These are phyloP conservation scores for Meganola albula DNA, from an alignment of 2,888 invertebrate genomes.

Conservation along the genomic window DNA sequence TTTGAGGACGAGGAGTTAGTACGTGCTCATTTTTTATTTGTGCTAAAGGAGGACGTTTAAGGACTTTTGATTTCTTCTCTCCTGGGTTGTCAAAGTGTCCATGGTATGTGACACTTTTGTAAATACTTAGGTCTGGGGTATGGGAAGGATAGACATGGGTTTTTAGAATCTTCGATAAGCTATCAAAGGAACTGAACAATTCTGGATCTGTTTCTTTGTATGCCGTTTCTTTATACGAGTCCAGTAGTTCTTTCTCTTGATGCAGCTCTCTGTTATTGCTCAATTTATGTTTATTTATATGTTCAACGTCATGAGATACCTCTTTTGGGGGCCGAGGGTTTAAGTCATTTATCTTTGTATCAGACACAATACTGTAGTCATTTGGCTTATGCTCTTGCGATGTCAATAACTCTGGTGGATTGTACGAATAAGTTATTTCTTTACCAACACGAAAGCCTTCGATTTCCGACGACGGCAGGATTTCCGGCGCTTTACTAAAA, in stretches of 20 bases:
- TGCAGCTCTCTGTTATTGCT: slow-evolving; percentile 4
- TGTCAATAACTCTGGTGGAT: slow-evolving; percentile 18
- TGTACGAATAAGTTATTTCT: slow-evolving; percentile 39
- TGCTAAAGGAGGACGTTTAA: no score
- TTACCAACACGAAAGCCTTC: slow-evolving; percentile 47
- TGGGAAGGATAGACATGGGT: slow-evolving; percentile 42
- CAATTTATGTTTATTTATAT: no score
- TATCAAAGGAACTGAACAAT: slow-evolving; percentile 36
- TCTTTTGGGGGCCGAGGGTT: not conserved
- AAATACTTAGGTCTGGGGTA: slow-evolving; percentile 29
- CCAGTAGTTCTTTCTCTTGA: not conserved
- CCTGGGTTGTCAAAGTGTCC: no score
- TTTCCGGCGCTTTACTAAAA: slow-evolving; percentile 66
- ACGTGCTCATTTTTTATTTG: no score
- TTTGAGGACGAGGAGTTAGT: no score
- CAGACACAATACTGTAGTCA: slow-evolving; percentile 2
- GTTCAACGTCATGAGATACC: slow-evolving; percentile 1
- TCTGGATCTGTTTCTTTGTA: slow-evolving; percentile 19
- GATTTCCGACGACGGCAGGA: slow-evolving; percentile 48
- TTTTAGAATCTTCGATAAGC: slow-evolving; percentile 41
- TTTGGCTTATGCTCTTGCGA: slow-evolving; percentile 17
- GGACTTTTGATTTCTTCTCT: no score
- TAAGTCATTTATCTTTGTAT: slow-evolving; percentile 6
- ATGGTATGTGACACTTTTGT: no score
- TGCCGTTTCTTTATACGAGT: not conserved